Evolutionary conservation across 2,888 invertebrate species (phyloP), one percentile per base, ranked within the genome.

Genomic region (Isotomurus palustris): DNA sequence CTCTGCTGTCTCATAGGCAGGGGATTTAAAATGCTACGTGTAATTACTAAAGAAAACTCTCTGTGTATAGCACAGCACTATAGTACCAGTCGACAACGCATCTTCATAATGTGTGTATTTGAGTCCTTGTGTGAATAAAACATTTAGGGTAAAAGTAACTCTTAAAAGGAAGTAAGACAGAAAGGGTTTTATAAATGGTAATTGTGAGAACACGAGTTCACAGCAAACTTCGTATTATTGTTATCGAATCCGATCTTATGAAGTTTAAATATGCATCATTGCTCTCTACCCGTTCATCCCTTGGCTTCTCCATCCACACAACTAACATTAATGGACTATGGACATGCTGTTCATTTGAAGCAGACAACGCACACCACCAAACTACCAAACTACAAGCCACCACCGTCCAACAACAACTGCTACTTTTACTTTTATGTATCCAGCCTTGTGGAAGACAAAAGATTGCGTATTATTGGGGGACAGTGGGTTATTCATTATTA

Each of bases 121-220:
- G n/a, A n/a, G n/a, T n/a, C n/a, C n/a, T n/a, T n/a, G n/a, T n/a
- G n/a, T n/a, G n/a, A n/a, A n/a, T n/a, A n/a, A n/a, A n/a, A n/a
- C n/a, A n/a, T n/a, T n/a, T n/a, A n/a, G n/a, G n/a, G n/a, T n/a
- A n/a, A n/a, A n/a, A n/a, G n/a, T n/a, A n/a, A n/a, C n/a, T n/a
- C n/a, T n/a, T n/a, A n/a, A n/a, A n/a, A n/a, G n/a, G n/a, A n/a
- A n/a, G n/a, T n/a, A n/a, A n/a, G n/a, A n/a, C 22, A 6, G 24
- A 43, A 43, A 43, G 43, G 43, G 43, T 21, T 43, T 43, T n/a
- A n/a, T n/a, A n/a, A n/a, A n/a, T n/a, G n/a, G n/a, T n/a, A 24
- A 43, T 24, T 43, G 43, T 43, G 43, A 43, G 43, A 43, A 43
- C 43, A 22, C 43, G 21, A 43, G 43, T 43, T 43, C 24, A 43